phyloP scores from a whole-genome alignment of 1,140 invertebrate genomes.

The Mya arenaria region DNA sequence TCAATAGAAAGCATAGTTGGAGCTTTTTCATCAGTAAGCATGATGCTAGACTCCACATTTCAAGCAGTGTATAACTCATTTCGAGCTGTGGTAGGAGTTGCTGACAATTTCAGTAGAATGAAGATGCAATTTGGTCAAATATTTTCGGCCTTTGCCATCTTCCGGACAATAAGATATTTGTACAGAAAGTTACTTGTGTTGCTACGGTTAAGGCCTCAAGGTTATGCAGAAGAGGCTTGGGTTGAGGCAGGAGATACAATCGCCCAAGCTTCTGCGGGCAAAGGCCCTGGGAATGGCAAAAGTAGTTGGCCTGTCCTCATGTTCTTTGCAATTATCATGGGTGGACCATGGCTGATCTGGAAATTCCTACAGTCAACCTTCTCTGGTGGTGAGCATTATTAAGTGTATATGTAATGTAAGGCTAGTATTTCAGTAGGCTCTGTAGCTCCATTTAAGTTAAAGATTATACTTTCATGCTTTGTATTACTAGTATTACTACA shows the following conservation, averaged over 20 bases:
- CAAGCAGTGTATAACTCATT: conserved; percentile 97
- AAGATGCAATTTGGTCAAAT: conserved; percentile 91
- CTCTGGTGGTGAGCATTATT: conserved; percentile 24
- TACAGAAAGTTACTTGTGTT: conserved; percentile 87
- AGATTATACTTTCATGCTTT: no score
- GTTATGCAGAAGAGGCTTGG: conserved; percentile 78
- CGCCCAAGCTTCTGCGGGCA: conserved; percentile 47
- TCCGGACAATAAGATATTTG: conserved; percentile 90
- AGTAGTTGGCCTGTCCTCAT: conserved; percentile 85
- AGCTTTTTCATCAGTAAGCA: conserved; percentile 95
- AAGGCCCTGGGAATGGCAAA: conserved; percentile 57
- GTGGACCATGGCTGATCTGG: conserved; percentile 95
- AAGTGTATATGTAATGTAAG: background rate
- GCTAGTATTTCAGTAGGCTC: no score
- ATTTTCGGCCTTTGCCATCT: conserved; percentile 91
- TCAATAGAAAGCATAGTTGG: conserved; percentile 96
- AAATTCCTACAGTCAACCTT: conserved; percentile 85
- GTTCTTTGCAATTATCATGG: conserved; percentile 93
- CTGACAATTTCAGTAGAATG: conserved; percentile 94
- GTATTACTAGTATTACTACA: no score
- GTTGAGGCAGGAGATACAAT: conserved; percentile 66
- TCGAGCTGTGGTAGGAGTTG: conserved; percentile 95
- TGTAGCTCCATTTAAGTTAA: no score
- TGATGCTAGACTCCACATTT: conserved; percentile 98
- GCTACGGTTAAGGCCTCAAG: conserved; percentile 82